Evolutionary conservation across 2,113 vertebrate species (phyloP), one percentile per base, ranked within the genome.

Genomic region (Lanius ludovicianus): DNA sequence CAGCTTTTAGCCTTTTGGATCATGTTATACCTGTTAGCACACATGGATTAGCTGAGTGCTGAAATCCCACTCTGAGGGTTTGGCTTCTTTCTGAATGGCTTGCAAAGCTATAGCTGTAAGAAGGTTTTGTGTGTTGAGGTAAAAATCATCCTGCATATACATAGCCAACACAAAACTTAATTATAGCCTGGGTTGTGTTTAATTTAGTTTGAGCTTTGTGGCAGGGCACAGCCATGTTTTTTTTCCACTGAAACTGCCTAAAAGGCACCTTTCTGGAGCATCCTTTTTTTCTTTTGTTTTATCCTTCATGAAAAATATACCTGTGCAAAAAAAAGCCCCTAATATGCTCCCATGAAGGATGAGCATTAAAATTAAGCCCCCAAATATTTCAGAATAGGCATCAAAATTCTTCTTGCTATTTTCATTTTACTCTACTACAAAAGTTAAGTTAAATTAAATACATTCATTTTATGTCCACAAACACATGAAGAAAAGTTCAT

Each of bases 401-500:
- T 27, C 21, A 70, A 41, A 76, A 70, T 33, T 52, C 13, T 94
- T 63, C 31, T 59, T 39, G 46, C 62, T 7, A 20, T 68, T 64
- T 93, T 75, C 0, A 31, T 77, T 75, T 91, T 90, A 27, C 19
- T 35, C 0, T n/a, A 5, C 16, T 79, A 24, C 30, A 30, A 50
- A 88, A 89, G 64, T 87, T 57, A 88, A 89, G 64, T 87, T 57
- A 93, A 74, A 67, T 82, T 84, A 59, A 87, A 88, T 35, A 69
- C 20, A 24, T 74, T 35, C 11, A 15, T 47, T 92, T 87, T 83
- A 44, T 79, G 64, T 76, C 59, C 37, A 33, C 44, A 86, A 92
- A 79, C 31, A 60, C 15, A 50, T 33, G 41, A 93, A 90, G 37
- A 70, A 62, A 93, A 87, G 85, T 78, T 89, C 63, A 57, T 70